Base-by-base conservation (phyloP, 2,113 vertebrate species). In the Myotis davidii region DNA sequence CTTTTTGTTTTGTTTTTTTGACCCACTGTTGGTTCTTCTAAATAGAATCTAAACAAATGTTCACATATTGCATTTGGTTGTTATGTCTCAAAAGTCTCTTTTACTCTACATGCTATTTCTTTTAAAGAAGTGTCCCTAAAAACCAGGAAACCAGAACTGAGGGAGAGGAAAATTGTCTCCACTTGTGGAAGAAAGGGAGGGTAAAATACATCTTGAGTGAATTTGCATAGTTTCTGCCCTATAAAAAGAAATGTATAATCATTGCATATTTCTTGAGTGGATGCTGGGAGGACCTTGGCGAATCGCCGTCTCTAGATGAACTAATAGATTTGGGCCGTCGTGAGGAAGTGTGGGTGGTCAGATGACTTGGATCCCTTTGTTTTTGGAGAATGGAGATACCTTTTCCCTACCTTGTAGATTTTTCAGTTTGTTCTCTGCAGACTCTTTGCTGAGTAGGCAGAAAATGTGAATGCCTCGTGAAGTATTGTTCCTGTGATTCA, bases 71-170 rank as follows among this genome's bases (percentile, higher is more conserved):
- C 21, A 0, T 81, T 90, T 94, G 52, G 32, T 52, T 59, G 29
- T 37, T 90, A n/a, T 50, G 54, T 25, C 29, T 88, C 21, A 34
- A 18, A 78, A 42, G 8, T 45, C 5, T 90, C 25, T 69, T 92
- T 69, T 52, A 73, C 65, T 59, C 25, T 56, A 1, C 10, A 42
- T 77, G 42, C 3, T 95, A 13, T 61, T 96, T 39, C 29, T 91
- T 85, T 93, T 76, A 78, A 94, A 91, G 25, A 93, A 70, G 39
- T 76, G 54, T n/a, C 21, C 39, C n/a, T 69, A 52, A 88, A 95
- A 95, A 95, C 39, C 83, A 96, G 48, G 29, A 91, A 96, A 27
- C 21, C 17, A 88, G 64, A 27, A 50, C 0, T 50, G 54, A 82
- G 54, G 61, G 54, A 64, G 37, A 42, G 6, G 32, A 59, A 86